These are phyloP conservation scores for Mesoclemmys tuberculata DNA, from an alignment of 2,113 vertebrate species.

Conservation along the genomic window DNA sequence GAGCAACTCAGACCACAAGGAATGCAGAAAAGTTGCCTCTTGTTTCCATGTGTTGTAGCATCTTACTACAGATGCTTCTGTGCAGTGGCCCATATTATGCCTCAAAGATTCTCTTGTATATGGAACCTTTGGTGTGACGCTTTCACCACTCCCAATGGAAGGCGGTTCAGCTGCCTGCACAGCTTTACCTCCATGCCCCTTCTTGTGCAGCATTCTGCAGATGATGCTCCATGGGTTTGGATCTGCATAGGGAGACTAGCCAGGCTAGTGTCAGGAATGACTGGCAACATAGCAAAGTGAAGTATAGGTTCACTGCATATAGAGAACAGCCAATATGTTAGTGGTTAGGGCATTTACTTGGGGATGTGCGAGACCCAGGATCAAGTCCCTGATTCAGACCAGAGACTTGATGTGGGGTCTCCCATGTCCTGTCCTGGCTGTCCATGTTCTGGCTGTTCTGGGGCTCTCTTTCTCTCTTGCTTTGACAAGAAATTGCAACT, in stretches of 20 bases:
- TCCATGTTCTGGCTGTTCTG: too few relatives aligned
- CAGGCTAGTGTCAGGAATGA: not conserved
- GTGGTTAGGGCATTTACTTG: not conserved
- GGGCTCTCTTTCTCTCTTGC: not conserved
- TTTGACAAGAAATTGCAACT: not conserved
- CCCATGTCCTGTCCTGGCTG: too few relatives aligned
- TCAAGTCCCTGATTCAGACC: not conserved
- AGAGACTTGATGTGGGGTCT: not conserved
- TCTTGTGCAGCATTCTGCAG: not conserved
- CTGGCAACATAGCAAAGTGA: not conserved
- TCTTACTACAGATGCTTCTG: not conserved
- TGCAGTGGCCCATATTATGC: not conserved
- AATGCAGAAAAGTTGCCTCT: not conserved
- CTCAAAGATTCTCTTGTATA: not conserved
- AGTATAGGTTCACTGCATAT: not conserved
- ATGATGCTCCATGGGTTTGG: rapidly evolving
- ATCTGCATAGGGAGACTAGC: not conserved
- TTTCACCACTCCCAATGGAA: not conserved
- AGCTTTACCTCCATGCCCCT: rapidly evolving
- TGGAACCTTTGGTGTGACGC: not conserved
- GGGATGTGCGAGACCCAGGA: too few relatives aligned
- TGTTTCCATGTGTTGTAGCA: not conserved
- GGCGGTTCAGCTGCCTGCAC: not conserved
- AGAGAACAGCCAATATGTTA: not conserved
- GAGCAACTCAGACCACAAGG: not conserved